phyloP scores from a whole-genome alignment of 2,888 invertebrate genomes.

The Craniophora ligustri region DNA sequence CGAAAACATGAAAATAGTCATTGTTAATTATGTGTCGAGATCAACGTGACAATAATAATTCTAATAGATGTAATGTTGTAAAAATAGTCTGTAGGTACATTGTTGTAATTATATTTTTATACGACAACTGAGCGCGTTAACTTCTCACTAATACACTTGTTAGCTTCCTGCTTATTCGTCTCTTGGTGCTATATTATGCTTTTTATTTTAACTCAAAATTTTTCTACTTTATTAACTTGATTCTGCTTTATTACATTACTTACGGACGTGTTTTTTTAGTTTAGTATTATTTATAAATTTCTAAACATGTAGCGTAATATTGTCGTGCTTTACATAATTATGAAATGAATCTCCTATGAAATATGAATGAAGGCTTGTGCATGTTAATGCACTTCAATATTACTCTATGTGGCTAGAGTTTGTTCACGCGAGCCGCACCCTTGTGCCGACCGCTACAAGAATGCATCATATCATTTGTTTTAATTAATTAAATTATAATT shows the following conservation, averaged over 20 bases:
- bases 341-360: slow-evolving; percentile 33
- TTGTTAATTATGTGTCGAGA: slow-evolving; percentile 13
- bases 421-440: slow-evolving; percentile 73
- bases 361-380: slow-evolving; percentile 16
- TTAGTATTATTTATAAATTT: slow-evolving; percentile 69
- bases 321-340: slow-evolving; percentile 33
- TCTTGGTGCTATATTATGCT: slow-evolving; percentile 53
- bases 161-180: slow-evolving; percentile 54
- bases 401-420: slow-evolving; percentile 57
- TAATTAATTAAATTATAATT: slow-evolving; percentile 84
- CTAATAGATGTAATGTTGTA: slow-evolving; percentile 45
- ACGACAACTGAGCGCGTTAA: slow-evolving; percentile 29
- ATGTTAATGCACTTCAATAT: slow-evolving; percentile 51
- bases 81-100: slow-evolving; percentile 44
- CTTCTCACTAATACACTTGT: slow-evolving; percentile 21
- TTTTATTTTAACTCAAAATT: slow-evolving; percentile 58
- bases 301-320: slow-evolving; percentile 57
- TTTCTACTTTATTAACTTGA: slow-evolving; percentile 55
- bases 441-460: slow-evolving; percentile 83
- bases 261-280: slow-evolving; percentile 75
- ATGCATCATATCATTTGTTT: slow-evolving; percentile 89
- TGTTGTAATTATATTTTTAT: slow-evolving; percentile 41
- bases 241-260: slow-evolving; percentile 61
- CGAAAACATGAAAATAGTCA: slow-evolving; percentile 14
- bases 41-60: slow-evolving; percentile 23